Evolutionary conservation across 2,888 invertebrate genomes (phyloP).

Genomic region (Ochropleura leucogaster): DNA sequence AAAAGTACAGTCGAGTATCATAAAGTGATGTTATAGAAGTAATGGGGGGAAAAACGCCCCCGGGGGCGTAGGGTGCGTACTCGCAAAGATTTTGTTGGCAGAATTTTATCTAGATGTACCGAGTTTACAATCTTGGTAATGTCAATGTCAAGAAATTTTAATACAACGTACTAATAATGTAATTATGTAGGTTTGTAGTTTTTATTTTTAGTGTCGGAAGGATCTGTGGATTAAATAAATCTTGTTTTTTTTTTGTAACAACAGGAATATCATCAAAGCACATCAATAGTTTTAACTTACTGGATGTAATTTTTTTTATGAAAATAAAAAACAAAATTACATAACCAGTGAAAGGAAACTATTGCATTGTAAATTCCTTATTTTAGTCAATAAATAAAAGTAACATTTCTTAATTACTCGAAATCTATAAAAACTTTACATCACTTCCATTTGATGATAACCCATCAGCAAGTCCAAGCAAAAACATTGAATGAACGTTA

Average conservation of each 20-base stretch:
- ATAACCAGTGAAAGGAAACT: too few relatives aligned
- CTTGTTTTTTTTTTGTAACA: not conserved
- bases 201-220: not conserved
- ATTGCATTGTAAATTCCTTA: not conserved
- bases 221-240: not conserved
- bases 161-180: constrained; percentile 37
- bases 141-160: constrained; percentile 41
- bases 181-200: constrained; percentile 28
- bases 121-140: constrained; percentile 58
- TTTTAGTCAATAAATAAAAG: not conserved
- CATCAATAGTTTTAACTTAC: not conserved
- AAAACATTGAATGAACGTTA: not conserved
- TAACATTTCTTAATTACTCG: not conserved
- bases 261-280: not conserved
- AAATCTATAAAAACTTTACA: not conserved
- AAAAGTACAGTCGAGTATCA: constrained; percentile 85
- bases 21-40: constrained; percentile 88
- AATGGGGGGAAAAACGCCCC: constrained; percentile 86
- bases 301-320: not conserved
- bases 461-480: not conserved
- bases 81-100: constrained; percentile 58
- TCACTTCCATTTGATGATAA: not conserved
- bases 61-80: constrained; percentile 72
- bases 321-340: too few relatives aligned
- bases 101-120: constrained; percentile 59